Evolutionary conservation across 2,888 invertebrate species (phyloP), one percentile per base, ranked within the genome.

Genomic region (Morpho deidamia): DNA sequence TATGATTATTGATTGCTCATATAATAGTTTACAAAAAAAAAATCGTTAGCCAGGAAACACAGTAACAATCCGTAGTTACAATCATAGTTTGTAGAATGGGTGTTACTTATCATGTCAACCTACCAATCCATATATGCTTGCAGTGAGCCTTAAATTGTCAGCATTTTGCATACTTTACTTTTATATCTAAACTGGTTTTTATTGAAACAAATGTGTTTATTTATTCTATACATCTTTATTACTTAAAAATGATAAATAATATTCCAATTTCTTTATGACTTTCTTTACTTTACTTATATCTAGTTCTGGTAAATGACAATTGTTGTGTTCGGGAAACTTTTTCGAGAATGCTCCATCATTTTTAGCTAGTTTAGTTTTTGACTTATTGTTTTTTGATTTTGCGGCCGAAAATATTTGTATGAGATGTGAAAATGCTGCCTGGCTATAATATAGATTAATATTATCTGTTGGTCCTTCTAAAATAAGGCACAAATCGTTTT

Each of bases 391-490:
- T 7, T 47, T 44, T 42, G 60, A 58, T 67, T 83, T 93, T 0
- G 92, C 90, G 11, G 81, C 66, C 2, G 72, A 70, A 2, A 95
- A 70, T 53, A 95, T 76, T 35, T 76, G 65, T 47, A 92, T 82
- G 2, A 94, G 66, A 72, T 96, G 94, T 1, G 95, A 95, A 0
- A 96, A 76, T 0, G 93, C 93, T 14, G 93, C 90, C 55, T 92
- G 81, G 48, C 93, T 88, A 63, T 94, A 93, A 64, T 85, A 87
- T 9, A 83, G 79, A n/a, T 78, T 80, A 42, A 92, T 90, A 5
- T 81, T 79, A 46, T 80, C 69, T 56, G 88, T 90, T 0, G 93
- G 92, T 0, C 94, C 94, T 63, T 90, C 80, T 56, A 95, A 76
- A 55, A 96, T 90, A 34, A 82, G 81, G 43, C 90, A 82, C 0